Base-by-base conservation (phyloP, 2,113 vertebrate species). In the Pteropus alecto region DNA sequence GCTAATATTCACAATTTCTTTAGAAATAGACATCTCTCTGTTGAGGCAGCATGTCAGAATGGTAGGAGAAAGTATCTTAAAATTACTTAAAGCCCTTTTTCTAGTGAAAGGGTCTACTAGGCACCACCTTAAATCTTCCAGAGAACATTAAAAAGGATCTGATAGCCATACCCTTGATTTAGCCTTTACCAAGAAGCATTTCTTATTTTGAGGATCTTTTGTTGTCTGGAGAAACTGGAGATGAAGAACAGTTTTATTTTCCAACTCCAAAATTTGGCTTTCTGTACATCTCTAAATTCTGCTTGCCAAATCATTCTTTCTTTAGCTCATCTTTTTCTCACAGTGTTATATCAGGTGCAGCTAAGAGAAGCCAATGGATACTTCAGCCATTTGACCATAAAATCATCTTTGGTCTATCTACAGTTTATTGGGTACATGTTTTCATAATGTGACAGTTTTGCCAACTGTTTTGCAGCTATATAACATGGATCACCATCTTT, bases 251-350 rank as follows among this genome's bases (percentile, higher is more conserved):
- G 26, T 61, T 96, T 96, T 74, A 78, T 82, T 87, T 95, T 90
- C 70, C 70, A 93, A 71, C 26, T 70, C 46, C 86, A n/a, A 83
- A 96, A 87, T 91, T 83, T 96, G 74, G 90, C 67, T 92, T 94
- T 60, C 54, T 73, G 11, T 88, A 63, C 58, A 86, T 92, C 77
- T 93, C 74, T 95, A 79, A 95, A 96, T 92, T 95, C 87, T 71
- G 79, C 76, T 96, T 96, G 83, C 89, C 96, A 97, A 94, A 95
- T 88, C 58, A 0, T 95, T 92, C 79, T 94, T 89, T 95, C 87
- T 93, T 90, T 92, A 97, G 96, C 70, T 87, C n/a, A 35, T 95
- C 70, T 74, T 96, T 93, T 87, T 95, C 87, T 93, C 2, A 3
- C 60, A 73, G 41, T 58, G 85, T 76, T 38, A 16, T n/a, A 56